Conservation (phyloP, 2,113 vertebrate genomes). For the Clarias macrocephalus region DNA sequence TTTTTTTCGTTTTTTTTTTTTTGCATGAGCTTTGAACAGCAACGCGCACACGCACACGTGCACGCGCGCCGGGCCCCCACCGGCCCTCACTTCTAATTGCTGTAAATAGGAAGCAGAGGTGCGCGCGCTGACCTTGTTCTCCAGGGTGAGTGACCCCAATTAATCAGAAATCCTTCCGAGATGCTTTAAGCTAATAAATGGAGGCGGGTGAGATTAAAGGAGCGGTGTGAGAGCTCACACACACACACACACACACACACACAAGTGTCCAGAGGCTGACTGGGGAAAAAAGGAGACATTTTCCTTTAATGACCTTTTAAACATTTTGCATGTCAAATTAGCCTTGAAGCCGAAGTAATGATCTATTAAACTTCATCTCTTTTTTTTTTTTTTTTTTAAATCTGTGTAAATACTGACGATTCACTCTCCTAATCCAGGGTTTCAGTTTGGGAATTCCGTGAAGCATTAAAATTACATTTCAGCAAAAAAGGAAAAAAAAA, state of each 20-base stretch:
- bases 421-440: conserved; percentile 61
- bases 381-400: conserved; percentile 41
- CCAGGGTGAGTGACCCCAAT: conserved; percentile 86
- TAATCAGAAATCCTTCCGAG: conserved; percentile 87
- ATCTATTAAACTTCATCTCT: conserved; percentile 53
- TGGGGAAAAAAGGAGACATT: conserved; percentile 33
- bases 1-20: not conserved
- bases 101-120: conserved; percentile 80
- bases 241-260: conserved; percentile 45
- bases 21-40: conserved; percentile 41
- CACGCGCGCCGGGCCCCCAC: not conserved
- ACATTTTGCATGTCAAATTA: conserved; percentile 68
- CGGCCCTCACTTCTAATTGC: conserved; percentile 79
- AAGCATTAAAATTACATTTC: not conserved
- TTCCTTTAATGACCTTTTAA: conserved; percentile 56
- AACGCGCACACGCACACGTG: not conserved
- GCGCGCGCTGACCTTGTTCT: conserved; percentile 86
- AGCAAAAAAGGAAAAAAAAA: not conserved
- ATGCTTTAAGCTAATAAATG: conserved; percentile 85
- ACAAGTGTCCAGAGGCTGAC: conserved; percentile 50
- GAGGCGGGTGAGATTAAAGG: conserved; percentile 69
- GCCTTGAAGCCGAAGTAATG: conserved; percentile 66
- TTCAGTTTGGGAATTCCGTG: conserved; percentile 61
- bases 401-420: conserved; percentile 66
- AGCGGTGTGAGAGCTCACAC: conserved; percentile 52